Percentiles rank a stretch among this genome's conserved stretches.
Conservation (phyloP, 2,113 vertebrate species). For the Scytalopus superciliaris region DNA sequence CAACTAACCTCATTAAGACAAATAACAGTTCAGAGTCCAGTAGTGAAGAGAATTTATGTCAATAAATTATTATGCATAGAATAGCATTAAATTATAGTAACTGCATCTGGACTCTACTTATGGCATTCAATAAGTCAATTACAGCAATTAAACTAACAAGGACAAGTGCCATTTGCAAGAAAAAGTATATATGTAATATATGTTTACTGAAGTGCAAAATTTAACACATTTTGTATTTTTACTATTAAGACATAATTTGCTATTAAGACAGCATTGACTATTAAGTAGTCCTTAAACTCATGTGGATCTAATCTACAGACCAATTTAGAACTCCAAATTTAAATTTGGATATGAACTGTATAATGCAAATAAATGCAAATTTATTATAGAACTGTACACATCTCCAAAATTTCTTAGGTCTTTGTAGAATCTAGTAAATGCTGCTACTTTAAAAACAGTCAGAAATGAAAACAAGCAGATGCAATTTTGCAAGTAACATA, state of each 20-base stretch:
- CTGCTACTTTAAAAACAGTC: not conserved
- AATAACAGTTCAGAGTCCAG: conserved; percentile 16
- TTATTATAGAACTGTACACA: not conserved
- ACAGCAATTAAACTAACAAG: not conserved
- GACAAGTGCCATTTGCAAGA: not conserved
- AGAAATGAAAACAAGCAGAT: conserved; percentile 41
- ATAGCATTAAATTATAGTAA: not conserved
- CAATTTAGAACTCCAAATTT: not conserved
- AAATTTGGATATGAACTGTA: not conserved
- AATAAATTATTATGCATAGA: not conserved
- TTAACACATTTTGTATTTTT: not conserved
- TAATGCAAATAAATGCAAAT: not conserved
- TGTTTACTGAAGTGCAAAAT: not conserved
- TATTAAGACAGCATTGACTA: not conserved
- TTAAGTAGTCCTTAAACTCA: not conserved
- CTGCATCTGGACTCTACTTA: not conserved
- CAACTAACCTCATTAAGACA: conserved; percentile 34
- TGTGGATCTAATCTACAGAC: not conserved
- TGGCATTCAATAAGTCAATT: not conserved
- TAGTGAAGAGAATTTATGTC: not conserved
- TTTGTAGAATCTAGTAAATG: not conserved
- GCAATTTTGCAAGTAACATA: conserved; percentile 21
- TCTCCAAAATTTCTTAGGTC: not conserved
- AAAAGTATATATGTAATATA: not conserved
- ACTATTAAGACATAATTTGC: not conserved